Evolutionary conservation across 1,140 invertebrate species (phyloP).

Genomic region (Contarinia nasturtii): DNA sequence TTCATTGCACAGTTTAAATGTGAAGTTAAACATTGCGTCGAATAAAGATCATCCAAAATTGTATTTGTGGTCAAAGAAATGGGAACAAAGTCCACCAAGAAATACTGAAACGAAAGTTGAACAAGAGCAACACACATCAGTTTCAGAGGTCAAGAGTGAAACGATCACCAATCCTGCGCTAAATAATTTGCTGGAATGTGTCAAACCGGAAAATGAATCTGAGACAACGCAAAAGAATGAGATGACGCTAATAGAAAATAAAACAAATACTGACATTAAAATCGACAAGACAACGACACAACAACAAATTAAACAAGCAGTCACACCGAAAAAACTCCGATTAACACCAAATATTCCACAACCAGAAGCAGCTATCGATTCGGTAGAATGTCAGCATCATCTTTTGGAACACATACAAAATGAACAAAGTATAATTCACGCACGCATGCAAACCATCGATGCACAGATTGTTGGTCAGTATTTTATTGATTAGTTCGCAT

Average conservation of each 20-base stretch:
- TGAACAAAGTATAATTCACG: conserved; percentile 48
- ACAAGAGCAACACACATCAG: not conserved
- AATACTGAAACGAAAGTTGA: not conserved
- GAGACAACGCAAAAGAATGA: no score
- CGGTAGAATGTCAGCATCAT: conserved; percentile 52
- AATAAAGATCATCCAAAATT: conserved; percentile 64
- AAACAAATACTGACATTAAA: not conserved
- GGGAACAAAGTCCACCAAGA: conserved; percentile 31
- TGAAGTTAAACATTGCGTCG: conserved; percentile 58
- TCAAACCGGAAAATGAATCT: not conserved
- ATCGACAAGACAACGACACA: conserved; percentile 3
- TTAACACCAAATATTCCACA: conserved; percentile 34
- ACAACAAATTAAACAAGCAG: conserved; percentile 5
- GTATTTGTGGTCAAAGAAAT: conserved; percentile 69
- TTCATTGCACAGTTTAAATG: conserved; percentile 45
- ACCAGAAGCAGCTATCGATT: conserved; percentile 63
- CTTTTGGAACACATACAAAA: conserved; percentile 59
- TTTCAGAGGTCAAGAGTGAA: conserved; percentile 11
- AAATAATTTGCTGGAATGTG: not conserved
- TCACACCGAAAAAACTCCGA: conserved; percentile 1
- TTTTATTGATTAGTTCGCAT: no score
- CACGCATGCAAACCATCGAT: conserved; percentile 52
- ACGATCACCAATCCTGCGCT: not conserved
- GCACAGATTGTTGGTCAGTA: conserved; percentile 49
- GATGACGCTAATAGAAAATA: not conserved